Base-by-base conservation (phyloP, 1,140 invertebrate species). In the Sarcophaga peregrina region DNA sequence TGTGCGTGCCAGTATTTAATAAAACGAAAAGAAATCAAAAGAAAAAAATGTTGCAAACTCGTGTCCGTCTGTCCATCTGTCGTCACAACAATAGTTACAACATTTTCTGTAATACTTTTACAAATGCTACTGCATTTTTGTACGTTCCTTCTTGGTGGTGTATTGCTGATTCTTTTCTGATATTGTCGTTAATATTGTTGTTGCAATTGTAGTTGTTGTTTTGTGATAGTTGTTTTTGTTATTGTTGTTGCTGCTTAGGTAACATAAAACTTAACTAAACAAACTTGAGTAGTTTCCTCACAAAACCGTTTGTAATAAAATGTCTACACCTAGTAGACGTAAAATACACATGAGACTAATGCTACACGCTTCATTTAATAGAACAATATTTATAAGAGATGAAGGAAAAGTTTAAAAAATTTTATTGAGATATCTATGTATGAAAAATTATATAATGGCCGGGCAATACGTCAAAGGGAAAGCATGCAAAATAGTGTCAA, bases 81-180 rank as follows among this genome's bases (percentile, higher is more conserved):
- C 75, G 75, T 78, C 75, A 78, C 48, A 78, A 78, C 75, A 78
- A 78, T 78, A 78, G 48, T 50, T 1, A 25, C 48, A 78, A 52
- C 47, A 78, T 78, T 48, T 48, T 78, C 75, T 78, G 25, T 78
- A 78, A 78, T 50, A 78, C 75, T 78, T 78, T 78, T 17, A 50
- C 48, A 78, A 78, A 78, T 78, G 75, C 75, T 78, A 78, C 75
- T 78, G 75, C 47, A 78, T 78, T 78, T 78, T 78, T 50, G 8
- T 78, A 3, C n/a, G 48, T 78, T 76, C 47, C 17, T 20, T 72
- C 62, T 78, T 1, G 11, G 5, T 47, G 74, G 11, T 58, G 8
- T 76, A 45, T 74, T 74, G 7, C 74, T 76, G 5, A n/a, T 48
- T 17, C 17, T 25, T 25, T 72, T 25, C 62, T 25, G 6, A 17